These are phyloP conservation scores for Zophobas morio DNA, from an alignment of 1,140 invertebrate genomes.

Conservation along the genomic window DNA sequence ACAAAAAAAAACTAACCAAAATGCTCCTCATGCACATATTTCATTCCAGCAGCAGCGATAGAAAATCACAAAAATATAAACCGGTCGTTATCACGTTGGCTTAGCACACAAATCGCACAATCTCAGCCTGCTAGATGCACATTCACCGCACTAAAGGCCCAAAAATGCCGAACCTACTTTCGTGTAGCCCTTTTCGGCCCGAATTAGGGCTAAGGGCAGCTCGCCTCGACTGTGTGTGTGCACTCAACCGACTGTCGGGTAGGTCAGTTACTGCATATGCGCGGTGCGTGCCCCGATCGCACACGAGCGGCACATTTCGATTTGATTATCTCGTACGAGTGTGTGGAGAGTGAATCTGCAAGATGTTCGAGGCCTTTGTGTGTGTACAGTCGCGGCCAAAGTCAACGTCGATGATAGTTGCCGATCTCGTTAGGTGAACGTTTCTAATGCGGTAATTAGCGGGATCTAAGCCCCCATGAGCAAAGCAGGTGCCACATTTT, in stretches of 20 bases:
- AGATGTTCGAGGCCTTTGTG: neutral
- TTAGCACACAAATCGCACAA: constrained; percentile 7
- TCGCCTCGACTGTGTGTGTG: constrained; percentile 60
- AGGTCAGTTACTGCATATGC: constrained; percentile 67
- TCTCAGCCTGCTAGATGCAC: neutral
- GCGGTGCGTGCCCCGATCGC: constrained; percentile 55
- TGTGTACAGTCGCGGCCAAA: constrained; percentile 6
- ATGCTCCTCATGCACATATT: constrained; percentile 59
- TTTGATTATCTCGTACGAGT: constrained; percentile 26
- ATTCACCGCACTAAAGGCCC: constrained; percentile 5
- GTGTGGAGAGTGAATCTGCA: constrained; percentile 33
- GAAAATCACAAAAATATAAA: constrained; percentile 50
- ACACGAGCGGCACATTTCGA: constrained; percentile 56
- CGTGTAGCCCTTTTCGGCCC: constrained; percentile 61
- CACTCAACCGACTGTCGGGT: constrained; percentile 63
- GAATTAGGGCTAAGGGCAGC: constrained; percentile 62
- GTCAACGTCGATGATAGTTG: neutral
- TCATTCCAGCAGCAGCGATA: constrained; percentile 51
- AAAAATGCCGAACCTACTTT: constrained; percentile 56
- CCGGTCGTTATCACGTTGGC: constrained; percentile 39
- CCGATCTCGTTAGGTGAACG: no score
- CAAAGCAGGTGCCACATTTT: neutral
- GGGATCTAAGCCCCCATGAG: neutral
- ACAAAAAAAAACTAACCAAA: constrained; percentile 53
- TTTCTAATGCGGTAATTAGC: constrained; percentile 15